Base-by-base conservation (phyloP, 2,888 invertebrate species). In the Agrotis puta region DNA sequence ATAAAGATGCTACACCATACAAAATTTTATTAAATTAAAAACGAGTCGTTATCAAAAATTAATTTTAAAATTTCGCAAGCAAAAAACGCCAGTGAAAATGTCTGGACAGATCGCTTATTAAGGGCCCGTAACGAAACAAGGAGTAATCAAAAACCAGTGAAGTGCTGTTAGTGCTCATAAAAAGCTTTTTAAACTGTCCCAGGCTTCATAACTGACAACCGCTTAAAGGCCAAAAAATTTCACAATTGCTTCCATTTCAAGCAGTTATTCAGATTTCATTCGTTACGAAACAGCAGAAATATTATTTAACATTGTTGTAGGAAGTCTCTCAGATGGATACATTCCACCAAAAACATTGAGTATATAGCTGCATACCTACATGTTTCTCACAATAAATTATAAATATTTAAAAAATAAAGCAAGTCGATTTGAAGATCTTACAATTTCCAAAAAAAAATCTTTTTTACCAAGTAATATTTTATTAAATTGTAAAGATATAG, bases 111-210 rank as follows among this genome's bases (percentile, higher is more conserved):
- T 91, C 88, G 82, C 89, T 92, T 90, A 90, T 91, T 91, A 92
- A 90, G 90, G 91, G 75, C 81, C 87, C 85, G 86, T 87, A 88
- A 86, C 89, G 88, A 89, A 89, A 87, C 84, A 83, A 77, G 84
- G 83, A 77, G 88, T 88, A 92, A 93, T 91, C 88, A 93, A 91
- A 88, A 90, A 85, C 87, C 86, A 87, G 83, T 80, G 86, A 84
- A 86, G 88, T 86, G 85, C 89, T 90, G 87, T 91, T 91, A 89
- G 85, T 84, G 87, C 83, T 89, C 90, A 87, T 91, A 93, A 92
- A 93, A 91, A 88, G 70, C 76, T 80, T 83, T 91, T 91, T 89
- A 91, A 92, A 90, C 88, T 86, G 89, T 88, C 87, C 81, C 86
- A 83, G 84, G 82, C 87, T 88, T 91, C 89, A 90, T 92, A 90